Conservation (phyloP, 2,888 invertebrate species). For the Andrena minutula region DNA sequence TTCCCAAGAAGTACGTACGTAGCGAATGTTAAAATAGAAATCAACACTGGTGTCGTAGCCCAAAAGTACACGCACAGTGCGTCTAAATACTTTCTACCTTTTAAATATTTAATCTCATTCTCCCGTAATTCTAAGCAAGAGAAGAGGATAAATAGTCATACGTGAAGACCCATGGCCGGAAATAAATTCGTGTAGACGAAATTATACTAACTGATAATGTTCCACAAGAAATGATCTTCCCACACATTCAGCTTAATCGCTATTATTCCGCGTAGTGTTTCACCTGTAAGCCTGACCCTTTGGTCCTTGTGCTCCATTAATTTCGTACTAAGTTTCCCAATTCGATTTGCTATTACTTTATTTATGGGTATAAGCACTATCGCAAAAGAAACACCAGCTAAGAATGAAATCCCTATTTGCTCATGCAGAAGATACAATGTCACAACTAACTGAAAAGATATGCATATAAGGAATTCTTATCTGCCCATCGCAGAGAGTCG, state of each 20-base stretch:
- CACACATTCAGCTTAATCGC: conserved; percentile 97
- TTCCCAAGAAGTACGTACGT: conserved; percentile 92
- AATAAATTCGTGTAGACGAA: conserved; percentile 27
- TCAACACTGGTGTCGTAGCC: conserved; percentile 98
- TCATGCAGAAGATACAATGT: conserved; percentile 93
- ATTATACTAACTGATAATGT: conserved; percentile 88
- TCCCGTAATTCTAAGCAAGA: conserved; percentile 87
- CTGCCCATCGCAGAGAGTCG: not conserved
- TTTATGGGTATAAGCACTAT: conserved; percentile 96
- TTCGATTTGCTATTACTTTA: conserved; percentile 94
- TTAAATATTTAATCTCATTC: conserved; percentile 91
- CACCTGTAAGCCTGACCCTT: conserved; percentile 94
- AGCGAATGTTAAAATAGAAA: conserved; percentile 93
- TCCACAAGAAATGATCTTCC: conserved; percentile 94
- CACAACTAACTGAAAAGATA: conserved; percentile 89
- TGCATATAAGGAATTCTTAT: conserved; percentile 16
- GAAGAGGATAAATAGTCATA: conserved; percentile 5
- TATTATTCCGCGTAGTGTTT: conserved; percentile 94
- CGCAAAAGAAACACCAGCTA: conserved; percentile 95
- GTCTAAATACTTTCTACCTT: conserved; percentile 97
- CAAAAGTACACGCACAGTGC: conserved; percentile 99
- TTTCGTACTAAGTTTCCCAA: conserved; percentile 93
- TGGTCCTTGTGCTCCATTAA: conserved; percentile 97
- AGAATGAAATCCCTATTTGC: conserved; percentile 95
- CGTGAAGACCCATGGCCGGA: not conserved